A percentile compares a stretch with the other conserved stretches of the same genome.
Evolutionary conservation across 2,888 invertebrate species (phyloP).

Genomic region (Orchesellides sinensis): DNA sequence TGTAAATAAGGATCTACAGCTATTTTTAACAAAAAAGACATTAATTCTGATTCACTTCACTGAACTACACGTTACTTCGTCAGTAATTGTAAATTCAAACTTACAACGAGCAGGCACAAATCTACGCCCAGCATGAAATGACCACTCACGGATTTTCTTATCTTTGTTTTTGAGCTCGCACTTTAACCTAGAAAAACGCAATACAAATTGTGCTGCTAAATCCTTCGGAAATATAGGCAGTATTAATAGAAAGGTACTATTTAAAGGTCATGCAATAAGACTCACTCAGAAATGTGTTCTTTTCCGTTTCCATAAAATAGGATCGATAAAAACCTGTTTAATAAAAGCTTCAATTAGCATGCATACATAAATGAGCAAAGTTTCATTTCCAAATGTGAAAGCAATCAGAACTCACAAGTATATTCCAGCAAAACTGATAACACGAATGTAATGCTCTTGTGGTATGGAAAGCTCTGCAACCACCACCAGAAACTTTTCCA

Average conservation of each 20-base stretch:
- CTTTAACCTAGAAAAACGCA: too few relatives aligned
- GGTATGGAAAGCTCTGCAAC: conserved; percentile 29
- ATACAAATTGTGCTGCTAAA: too few relatives aligned
- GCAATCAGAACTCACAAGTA: conserved; percentile 38
- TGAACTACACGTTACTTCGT: neutral
- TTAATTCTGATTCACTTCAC: too few relatives aligned
- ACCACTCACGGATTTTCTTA: neutral
- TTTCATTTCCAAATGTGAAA: neutral
- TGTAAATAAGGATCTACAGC: conserved; percentile 46
- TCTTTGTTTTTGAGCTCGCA: conserved; percentile 9
- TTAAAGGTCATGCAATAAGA: too few relatives aligned
- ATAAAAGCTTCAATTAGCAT: too few relatives aligned
- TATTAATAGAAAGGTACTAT: too few relatives aligned
- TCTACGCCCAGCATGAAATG: conserved; percentile 27
- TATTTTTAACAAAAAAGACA: neutral
- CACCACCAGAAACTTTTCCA: conserved; percentile 36
- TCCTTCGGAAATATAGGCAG: too few relatives aligned
- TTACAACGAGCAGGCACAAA: conserved; percentile 39
- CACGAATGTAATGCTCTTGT: conserved; percentile 41
- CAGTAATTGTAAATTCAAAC: neutral
- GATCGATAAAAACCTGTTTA: conserved; percentile 21
- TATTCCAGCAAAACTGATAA: conserved; percentile 51
- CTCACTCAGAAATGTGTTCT: conserved; percentile 27
- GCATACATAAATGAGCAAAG: too few relatives aligned
- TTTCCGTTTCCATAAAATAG: conserved; percentile 21